Evolutionary conservation across 2,113 vertebrate species (phyloP).

Genomic region (Girardinichthys multiradiatus): DNA sequence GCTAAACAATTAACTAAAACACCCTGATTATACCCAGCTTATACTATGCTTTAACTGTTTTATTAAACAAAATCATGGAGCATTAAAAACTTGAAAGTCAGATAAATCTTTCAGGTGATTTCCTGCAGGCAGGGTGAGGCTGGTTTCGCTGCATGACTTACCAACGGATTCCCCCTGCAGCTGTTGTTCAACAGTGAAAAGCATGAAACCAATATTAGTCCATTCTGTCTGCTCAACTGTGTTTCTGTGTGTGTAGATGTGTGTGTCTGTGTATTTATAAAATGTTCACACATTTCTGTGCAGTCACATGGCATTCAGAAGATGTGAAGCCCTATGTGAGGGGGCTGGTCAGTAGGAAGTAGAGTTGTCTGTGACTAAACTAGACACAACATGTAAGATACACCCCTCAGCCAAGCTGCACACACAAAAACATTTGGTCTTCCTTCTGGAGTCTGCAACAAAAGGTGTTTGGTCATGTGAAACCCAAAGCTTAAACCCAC

Average conservation of each 20-base stretch:
- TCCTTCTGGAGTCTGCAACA: slow-evolving; percentile 78
- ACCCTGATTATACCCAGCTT: background rate
- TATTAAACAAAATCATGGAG: background rate
- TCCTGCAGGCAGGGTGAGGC: slow-evolving; percentile 22
- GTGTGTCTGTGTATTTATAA: background rate
- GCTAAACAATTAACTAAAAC: background rate
- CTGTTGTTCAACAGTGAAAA: slow-evolving; percentile 13
- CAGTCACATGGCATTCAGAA: slow-evolving; percentile 26
- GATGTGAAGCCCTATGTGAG: slow-evolving; percentile 27
- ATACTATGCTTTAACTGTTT: background rate
- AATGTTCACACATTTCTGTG: slow-evolving; percentile 21
- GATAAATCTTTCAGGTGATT: slow-evolving; percentile 13
- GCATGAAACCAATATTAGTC: background rate
- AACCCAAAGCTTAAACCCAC: slow-evolving; percentile 82
- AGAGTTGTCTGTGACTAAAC: slow-evolving; percentile 6
- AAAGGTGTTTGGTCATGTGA: slow-evolving; percentile 87
- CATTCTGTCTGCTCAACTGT: background rate
- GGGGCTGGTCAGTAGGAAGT: background rate
- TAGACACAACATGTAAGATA: slow-evolving; percentile 65
- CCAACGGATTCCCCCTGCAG: slow-evolving; percentile 15
- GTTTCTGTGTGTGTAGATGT: background rate
- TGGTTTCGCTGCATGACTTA: slow-evolving; percentile 17
- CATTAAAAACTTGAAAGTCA: slow-evolving; percentile 1
- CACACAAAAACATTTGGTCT: slow-evolving; percentile 65
- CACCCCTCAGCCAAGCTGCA: slow-evolving; percentile 11